Conservation (phyloP, 2,888 invertebrate genomes). For the Caenorhabditis afra region DNA sequence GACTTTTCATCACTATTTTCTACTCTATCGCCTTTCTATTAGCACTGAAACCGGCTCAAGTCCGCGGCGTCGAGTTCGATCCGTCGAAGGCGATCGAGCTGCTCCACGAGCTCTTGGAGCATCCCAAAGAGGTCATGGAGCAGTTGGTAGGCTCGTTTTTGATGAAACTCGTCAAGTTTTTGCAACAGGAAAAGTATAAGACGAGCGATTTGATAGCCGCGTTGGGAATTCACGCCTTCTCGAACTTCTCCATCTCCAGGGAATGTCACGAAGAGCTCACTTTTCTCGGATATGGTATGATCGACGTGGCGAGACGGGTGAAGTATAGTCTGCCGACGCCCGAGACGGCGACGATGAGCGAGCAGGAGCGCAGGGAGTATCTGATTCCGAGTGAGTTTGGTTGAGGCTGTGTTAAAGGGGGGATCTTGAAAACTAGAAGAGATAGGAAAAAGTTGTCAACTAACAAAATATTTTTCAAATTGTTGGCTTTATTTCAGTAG, state of each 20-base stretch:
- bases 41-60: too few relatives aligned
- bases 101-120: constrained; percentile 32
- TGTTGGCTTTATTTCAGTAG: too few relatives aligned
- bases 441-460: too few relatives aligned
- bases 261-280: constrained; percentile 49
- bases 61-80: constrained; percentile 35
- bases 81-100: constrained; percentile 37
- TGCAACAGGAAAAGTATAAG: constrained; percentile 41
- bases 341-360: constrained; percentile 41
- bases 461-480: too few relatives aligned
- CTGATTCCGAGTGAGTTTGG: constrained; percentile 46
- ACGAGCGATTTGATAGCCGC: constrained; percentile 44
- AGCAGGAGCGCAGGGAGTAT: constrained; percentile 38
- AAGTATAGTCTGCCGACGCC: not conserved
- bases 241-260: constrained; percentile 33
- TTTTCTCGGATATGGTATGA: constrained; percentile 54
- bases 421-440: too few relatives aligned
- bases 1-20: too few relatives aligned
- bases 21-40: too few relatives aligned
- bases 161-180: not conserved
- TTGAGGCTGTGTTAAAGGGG: too few relatives aligned
- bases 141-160: constrained; percentile 34
- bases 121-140: constrained; percentile 49
- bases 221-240: constrained; percentile 29
- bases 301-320: constrained; percentile 33